Conservation (phyloP, 2,797 vertebrate species). For the Podarcis siculus region DNA sequence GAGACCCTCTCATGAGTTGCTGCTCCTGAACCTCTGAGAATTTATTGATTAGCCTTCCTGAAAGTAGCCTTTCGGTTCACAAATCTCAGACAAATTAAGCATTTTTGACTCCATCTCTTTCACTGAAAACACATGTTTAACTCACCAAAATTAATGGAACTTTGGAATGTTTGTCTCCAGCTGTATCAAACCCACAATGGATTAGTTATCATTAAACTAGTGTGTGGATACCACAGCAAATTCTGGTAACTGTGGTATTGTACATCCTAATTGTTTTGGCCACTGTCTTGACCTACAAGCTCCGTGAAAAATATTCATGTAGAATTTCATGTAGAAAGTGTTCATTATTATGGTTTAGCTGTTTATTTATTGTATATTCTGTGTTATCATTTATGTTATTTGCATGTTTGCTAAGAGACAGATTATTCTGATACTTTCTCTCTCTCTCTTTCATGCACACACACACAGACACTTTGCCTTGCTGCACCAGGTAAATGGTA, state of each 20-base stretch:
- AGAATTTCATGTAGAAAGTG: constrained; percentile 23
- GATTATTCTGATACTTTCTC: background rate
- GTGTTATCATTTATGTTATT: constrained; percentile 17
- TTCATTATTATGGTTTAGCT: constrained; percentile 16
- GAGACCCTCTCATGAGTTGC: no score
- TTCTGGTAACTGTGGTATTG: background rate
- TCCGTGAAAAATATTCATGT: background rate
- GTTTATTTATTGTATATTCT: background rate
- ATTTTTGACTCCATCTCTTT: background rate
- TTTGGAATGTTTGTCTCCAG: background rate
- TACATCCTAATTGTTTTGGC: background rate
- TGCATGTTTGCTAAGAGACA: background rate
- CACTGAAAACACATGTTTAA: background rate
- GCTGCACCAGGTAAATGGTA: background rate
- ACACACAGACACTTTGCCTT: background rate
- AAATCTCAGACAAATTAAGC: background rate
- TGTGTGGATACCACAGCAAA: background rate
- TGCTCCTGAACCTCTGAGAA: background rate
- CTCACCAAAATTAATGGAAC: background rate
- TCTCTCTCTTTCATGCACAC: background rate
- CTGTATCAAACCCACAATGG: background rate
- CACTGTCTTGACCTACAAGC: background rate
- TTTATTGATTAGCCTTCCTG: background rate
- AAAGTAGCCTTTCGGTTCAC: background rate
- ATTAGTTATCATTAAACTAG: background rate